These are phyloP conservation scores for Carduelis carduelis DNA, from an alignment of 2,797 vertebrate species.

Conservation along the genomic window DNA sequence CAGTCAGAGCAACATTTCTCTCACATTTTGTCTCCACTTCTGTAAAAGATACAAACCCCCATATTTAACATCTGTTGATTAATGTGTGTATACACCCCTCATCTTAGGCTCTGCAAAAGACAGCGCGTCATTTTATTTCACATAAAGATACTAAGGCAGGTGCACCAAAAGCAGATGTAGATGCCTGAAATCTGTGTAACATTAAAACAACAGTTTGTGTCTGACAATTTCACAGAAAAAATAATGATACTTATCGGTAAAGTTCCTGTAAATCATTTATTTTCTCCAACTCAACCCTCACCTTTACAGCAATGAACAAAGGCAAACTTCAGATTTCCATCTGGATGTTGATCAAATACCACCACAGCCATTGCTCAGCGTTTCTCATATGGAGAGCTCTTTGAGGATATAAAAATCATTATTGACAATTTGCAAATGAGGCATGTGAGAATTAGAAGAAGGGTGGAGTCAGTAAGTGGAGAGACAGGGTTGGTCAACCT, in stretches of 20 bases:
- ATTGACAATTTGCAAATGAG: background rate
- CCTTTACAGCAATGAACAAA: background rate
- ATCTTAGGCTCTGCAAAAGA: background rate
- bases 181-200: background rate
- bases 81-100: background rate
- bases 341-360: background rate
- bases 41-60: accelerated
- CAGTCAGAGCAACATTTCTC: background rate
- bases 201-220: background rate
- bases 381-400: background rate
- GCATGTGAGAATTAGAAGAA: background rate
- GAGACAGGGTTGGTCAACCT: background rate
- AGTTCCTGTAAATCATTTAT: background rate
- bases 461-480: background rate
- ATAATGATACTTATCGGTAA: background rate
- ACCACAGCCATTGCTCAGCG: background rate
- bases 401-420: background rate
- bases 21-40: background rate
- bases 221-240: background rate
- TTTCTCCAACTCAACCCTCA: background rate
- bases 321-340: background rate
- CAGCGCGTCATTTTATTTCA: background rate
- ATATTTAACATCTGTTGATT: background rate
- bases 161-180: background rate
- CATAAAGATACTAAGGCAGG: background rate